phyloP scores from a whole-genome alignment of 2,797 vertebrate genomes.

The Serranus cabrilla region DNA sequence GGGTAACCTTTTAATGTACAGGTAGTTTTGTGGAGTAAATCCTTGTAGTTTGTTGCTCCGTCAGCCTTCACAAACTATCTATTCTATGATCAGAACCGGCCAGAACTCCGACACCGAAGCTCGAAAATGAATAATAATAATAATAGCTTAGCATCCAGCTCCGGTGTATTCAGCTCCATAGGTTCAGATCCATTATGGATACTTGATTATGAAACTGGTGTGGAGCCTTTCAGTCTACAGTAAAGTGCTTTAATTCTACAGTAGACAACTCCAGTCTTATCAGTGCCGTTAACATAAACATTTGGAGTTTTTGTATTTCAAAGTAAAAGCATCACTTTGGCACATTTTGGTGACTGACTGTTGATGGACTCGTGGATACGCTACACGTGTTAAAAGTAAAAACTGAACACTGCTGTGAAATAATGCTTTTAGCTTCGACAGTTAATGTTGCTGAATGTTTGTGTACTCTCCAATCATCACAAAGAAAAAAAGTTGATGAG shows the following conservation, averaged over 20 bases:
- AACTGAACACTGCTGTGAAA: slow-evolving; percentile 13
- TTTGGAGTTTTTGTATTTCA: slow-evolving; percentile 3
- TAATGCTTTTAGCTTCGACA: slow-evolving; percentile 2
- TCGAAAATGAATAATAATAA: too few species aligned
- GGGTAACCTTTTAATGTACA: too few species aligned
- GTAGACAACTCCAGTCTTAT: neutral
- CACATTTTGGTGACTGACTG: slow-evolving; percentile 15
- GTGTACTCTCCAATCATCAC: neutral
- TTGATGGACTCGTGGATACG: slow-evolving; percentile 5
- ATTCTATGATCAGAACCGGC: too few species aligned
- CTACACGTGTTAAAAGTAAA: slow-evolving; percentile 5
- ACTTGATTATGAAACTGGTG: neutral
- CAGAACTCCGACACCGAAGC: too few species aligned
- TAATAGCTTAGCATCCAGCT: too few species aligned
- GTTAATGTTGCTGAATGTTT: slow-evolving; percentile 40
- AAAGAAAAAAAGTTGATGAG: neutral
- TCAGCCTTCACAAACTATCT: too few species aligned
- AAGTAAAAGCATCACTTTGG: neutral
- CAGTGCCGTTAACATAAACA: neutral
- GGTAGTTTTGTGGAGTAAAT: too few species aligned
- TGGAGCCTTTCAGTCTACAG: neutral
- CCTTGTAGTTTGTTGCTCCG: too few species aligned
- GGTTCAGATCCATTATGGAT: neutral
- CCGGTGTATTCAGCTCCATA: neutral
- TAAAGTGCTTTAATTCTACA: neutral